These are phyloP conservation scores for Muschampia plurimacula DNA, from an alignment of 2,888 invertebrate species.

Conservation along the genomic window DNA sequence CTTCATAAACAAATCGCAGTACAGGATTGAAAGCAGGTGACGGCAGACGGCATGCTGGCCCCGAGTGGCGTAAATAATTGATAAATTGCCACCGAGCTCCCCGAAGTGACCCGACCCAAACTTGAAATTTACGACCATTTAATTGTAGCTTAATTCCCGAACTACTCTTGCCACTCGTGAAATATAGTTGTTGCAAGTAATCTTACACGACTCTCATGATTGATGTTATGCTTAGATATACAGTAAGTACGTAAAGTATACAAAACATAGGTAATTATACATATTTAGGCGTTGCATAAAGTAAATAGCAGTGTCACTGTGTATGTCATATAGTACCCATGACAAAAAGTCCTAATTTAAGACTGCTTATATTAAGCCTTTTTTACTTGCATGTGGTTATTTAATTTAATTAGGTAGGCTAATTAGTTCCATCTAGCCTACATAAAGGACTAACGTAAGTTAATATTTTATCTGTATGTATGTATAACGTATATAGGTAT, in stretches of 20 bases:
- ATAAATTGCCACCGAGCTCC: conserved; percentile 83
- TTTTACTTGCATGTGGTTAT: too few species aligned
- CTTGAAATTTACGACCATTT: conserved; percentile 83
- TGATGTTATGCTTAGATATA: conserved; percentile 3
- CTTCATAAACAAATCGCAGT: conserved; percentile 60
- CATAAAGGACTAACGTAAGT: neutral
- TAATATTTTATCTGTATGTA: neutral
- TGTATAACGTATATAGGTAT: too few species aligned
- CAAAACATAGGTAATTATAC: neutral
- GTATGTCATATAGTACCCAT: too few species aligned
- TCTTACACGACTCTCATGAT: conserved; percentile 15
- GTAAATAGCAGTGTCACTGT: too few species aligned
- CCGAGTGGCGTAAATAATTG: conserved; percentile 85
- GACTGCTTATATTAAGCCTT: too few species aligned
- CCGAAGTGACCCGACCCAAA: conserved; percentile 77
- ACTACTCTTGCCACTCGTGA: conserved; percentile 75
- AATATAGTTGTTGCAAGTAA: conserved; percentile 65
- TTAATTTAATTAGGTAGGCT: too few species aligned
- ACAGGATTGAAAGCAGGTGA: conserved; percentile 57
- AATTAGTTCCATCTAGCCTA: too few species aligned
- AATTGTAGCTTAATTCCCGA: conserved; percentile 83
- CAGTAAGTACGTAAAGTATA: neutral
- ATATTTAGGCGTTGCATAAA: neutral
- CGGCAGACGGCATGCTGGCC: conserved; percentile 56
- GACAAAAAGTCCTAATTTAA: too few species aligned